Evolutionary conservation across 2,797 vertebrate genomes (phyloP), one percentile per base, ranked within the genome.

Genomic region (Serranus cabrilla): DNA sequence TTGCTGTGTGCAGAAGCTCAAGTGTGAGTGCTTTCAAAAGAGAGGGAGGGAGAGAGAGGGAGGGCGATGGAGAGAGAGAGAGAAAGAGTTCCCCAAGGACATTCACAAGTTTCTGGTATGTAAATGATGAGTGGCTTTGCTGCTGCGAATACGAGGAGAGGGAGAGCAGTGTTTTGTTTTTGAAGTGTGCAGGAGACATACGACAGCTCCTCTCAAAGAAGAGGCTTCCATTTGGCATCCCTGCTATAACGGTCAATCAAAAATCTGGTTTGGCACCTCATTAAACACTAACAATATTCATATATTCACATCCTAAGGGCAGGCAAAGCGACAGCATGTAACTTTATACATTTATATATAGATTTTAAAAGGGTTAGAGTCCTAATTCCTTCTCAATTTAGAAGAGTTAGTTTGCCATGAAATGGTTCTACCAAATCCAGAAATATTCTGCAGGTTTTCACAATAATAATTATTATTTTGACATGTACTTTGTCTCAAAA

Each of bases 31-130:
- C 74, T 83, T 86, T 82, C 62, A 77, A 81, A 61, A 64, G 39
- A 68, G 43, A 49, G 49, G 34, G 14, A n/a, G 23, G 34, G 56
- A n/a, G n/a, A 2, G 27, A 54, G 50, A 14, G 63, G 59, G 43
- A 64, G 42, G 46, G 70, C 21, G 68, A 63, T 50, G 46, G 49
- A 57, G 65, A 17, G 42, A 52, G 56, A 11, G 63, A 39, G 64
- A 34, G 57, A 11, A 46, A 31, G 60, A 49, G 56, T 51, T 87
- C 88, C 91, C 91, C 82, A 76, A 86, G 82, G 92, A 88, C 86
- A 60, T 70, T 82, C 74, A 70, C 78, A 90, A 87, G 85, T 91
- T 90, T 89, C 75, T 88, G 81, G 83, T 89, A 89, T 92, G 91
- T 82, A 92, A 93, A 92, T 91, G 78, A 81, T 16, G 69, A 86